Conservation (phyloP, 2,113 vertebrate species). For the Carassius gibelio region DNA sequence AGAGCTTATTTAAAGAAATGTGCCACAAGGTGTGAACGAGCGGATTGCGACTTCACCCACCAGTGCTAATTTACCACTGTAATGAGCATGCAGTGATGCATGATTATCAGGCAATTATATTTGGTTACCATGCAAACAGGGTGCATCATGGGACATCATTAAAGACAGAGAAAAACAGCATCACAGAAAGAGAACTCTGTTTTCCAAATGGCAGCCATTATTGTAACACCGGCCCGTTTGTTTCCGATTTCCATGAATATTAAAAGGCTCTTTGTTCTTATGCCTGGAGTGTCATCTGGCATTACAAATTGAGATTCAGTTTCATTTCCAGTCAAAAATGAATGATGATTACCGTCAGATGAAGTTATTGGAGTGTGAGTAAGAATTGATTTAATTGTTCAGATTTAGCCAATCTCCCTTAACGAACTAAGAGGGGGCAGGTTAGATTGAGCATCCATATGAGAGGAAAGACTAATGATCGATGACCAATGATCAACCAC, state of each 20-base stretch:
- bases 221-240: conserved; percentile 42
- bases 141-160: conserved; percentile 73
- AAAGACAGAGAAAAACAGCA: conserved; percentile 61
- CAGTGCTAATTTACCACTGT: conserved; percentile 71
- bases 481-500: not conserved
- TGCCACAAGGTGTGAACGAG: conserved; percentile 55
- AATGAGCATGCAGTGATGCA: conserved; percentile 74
- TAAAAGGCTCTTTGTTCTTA: conserved; percentile 33
- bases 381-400: conserved; percentile 18
- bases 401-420: not conserved
- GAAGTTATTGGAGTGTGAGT: not conserved
- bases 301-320: conserved; percentile 34
- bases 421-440: not conserved
- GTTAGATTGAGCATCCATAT: not conserved
- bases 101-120: conserved; percentile 78
- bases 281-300: conserved; percentile 28
- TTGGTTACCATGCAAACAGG: conserved; percentile 75
- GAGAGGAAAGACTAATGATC: not conserved
- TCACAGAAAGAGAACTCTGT: conserved; percentile 29
- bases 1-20: conserved; percentile 53
- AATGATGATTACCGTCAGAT: conserved; percentile 43
- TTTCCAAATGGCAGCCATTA: conserved; percentile 56
- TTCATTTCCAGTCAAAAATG: conserved; percentile 24
- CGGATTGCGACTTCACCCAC: conserved; percentile 57
- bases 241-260: conserved; percentile 40